Evolutionary conservation across 2,113 vertebrate genomes (phyloP).

Genomic region (Aramus guarauna): DNA sequence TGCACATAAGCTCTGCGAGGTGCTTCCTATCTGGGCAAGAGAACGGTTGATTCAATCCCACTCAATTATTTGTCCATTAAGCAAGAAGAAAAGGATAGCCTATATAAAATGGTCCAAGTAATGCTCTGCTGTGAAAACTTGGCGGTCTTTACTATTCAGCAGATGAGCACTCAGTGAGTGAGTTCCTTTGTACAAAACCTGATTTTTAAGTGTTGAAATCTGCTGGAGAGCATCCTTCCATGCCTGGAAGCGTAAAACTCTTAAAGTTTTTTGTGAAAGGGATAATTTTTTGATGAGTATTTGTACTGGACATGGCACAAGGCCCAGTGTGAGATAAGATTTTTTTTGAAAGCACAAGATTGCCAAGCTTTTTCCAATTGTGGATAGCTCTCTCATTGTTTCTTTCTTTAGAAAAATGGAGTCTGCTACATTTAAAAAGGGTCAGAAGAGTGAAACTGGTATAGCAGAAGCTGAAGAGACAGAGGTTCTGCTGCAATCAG

Average conservation of each 20-base stretch:
- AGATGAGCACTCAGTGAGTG: not conserved
- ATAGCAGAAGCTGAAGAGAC: constrained; percentile 76
- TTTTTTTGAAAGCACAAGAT: not conserved
- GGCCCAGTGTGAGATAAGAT: not conserved
- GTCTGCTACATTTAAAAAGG: constrained; percentile 26
- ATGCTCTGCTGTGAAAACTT: not conserved
- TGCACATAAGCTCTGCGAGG: not conserved
- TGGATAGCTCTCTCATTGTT: not conserved
- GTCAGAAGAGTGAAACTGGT: not conserved
- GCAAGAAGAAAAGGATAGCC: not conserved
- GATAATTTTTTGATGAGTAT: not conserved
- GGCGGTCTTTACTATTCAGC: not conserved
- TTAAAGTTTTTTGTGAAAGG: not conserved
- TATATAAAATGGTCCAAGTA: not conserved
- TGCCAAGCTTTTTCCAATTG: not conserved
- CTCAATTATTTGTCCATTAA: not conserved
- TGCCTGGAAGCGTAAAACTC: not conserved
- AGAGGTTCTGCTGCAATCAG: constrained; percentile 76
- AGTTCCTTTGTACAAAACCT: not conserved
- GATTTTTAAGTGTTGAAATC: not conserved
- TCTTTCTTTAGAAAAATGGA: constrained; percentile 68
- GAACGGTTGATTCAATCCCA: not conserved
- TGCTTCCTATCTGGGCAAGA: not conserved
- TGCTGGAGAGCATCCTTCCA: not conserved
- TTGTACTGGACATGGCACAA: not conserved